Base-by-base conservation (phyloP, 2,113 vertebrate genomes). In the Oxyura jamaicensis region DNA sequence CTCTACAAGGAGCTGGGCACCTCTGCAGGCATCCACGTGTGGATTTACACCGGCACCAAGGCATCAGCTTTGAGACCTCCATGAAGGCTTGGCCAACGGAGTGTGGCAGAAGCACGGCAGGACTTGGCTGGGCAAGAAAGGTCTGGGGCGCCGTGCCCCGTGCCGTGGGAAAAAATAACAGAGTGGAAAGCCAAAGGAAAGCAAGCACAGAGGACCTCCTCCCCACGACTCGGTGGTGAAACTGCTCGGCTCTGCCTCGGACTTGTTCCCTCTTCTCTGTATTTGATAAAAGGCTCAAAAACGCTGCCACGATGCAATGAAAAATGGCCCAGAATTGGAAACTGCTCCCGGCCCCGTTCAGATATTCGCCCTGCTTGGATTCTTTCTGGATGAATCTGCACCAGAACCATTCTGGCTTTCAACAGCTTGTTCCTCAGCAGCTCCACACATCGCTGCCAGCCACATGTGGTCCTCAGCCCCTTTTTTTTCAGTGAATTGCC, bases 401-500 rank as follows among this genome's bases (percentile, higher is more conserved):
- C 28, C 75, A 67, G 81, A 73, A 73, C 14, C 1, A 0, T 52
- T 53, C 9, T 2, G 44, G 52, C 29, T 86, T 75, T 81, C 90
- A 68, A 31, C 29, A 35, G 55, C 8, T 81, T 20, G 0, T 81
- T 42, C 48, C 53, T 44, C 33, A 9, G 28, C 0, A 1, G 66
- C 66, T 58, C 81, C 1, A 0, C 1, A 0, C 0, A 6, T 69
- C 0, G 4, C 29, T 56, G 65, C 58, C 73, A 44, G 33, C 81
- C 42, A 52, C 66, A 13, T 36, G 52, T 66, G 53, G 19, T 35
- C 68, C 46, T 74, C 3, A 1, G 52, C 33, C 81, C 19, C 8
- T 44, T 66, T 67, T n/a, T 36, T 33, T 67, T 44, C 11, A 21
- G 18, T 53, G 59, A n/a, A n/a, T 59, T 4, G 7, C 52, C 59